phyloP scores from a whole-genome alignment of 2,888 invertebrate genomes.

The Orthosia gracilis region DNA sequence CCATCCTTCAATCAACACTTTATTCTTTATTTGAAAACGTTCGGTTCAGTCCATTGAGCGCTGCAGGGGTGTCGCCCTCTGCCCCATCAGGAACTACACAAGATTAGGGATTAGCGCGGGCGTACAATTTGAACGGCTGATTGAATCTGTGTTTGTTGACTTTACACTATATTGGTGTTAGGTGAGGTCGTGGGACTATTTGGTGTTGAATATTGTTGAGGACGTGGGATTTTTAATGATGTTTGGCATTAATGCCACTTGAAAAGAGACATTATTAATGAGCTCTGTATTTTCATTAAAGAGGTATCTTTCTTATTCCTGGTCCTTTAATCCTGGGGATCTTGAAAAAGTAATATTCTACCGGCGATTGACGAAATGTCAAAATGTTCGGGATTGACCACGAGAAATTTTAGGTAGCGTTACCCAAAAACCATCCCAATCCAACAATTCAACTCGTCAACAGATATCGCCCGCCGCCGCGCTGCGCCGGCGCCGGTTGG shows the following conservation, averaged over 20 bases:
- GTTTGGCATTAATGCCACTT: background rate
- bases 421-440: too few species aligned
- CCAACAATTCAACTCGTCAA: too few species aligned
- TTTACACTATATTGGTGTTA: constrained; percentile 51
- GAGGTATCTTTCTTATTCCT: too few species aligned
- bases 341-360: too few species aligned
- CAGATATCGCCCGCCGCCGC: too few species aligned
- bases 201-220: background rate
- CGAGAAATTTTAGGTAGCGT: too few species aligned
- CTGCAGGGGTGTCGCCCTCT: constrained; percentile 68
- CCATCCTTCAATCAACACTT: constrained; percentile 46
- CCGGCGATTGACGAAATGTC: too few species aligned
- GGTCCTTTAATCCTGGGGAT: too few species aligned
- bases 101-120: constrained; percentile 66
- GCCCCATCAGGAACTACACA: constrained; percentile 68
- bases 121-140: constrained; percentile 58
- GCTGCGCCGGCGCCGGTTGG: too few species aligned
- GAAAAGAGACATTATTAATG: background rate
- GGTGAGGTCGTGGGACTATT: constrained; percentile 33
- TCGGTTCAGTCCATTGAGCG: constrained; percentile 44
- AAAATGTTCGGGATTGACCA: too few species aligned
- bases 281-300: background rate
- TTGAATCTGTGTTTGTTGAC: constrained; percentile 64
- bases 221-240: background rate
- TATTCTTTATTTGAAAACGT: constrained; percentile 47